A percentile compares a stretch with the other conserved stretches of the same genome.
Evolutionary conservation across 2,888 invertebrate species (phyloP).

Genomic region (Lithophane semibrunnea): DNA sequence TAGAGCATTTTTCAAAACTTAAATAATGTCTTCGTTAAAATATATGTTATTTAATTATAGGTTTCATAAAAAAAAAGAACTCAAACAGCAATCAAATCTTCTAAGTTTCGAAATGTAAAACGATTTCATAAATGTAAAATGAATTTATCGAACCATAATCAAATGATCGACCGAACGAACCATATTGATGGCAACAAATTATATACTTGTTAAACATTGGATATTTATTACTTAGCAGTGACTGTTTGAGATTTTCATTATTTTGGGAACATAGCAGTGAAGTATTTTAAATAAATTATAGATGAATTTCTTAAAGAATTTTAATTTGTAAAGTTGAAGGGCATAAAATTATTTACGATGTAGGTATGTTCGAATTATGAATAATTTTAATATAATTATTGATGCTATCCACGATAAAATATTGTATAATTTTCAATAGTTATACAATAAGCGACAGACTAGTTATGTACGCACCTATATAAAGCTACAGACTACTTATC

Average conservation of each 20-base stretch:
- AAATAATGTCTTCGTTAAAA: not conserved
- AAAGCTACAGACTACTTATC: not conserved
- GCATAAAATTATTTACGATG: not conserved
- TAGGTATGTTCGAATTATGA: not conserved
- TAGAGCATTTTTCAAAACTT: not conserved
- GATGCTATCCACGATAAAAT: not conserved
- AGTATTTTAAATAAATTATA: constrained; percentile 2
- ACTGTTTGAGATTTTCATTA: not conserved
- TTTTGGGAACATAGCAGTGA: not conserved
- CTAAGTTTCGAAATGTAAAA: not conserved
- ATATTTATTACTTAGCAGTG: not conserved
- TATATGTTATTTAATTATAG: not conserved
- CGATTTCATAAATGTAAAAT: constrained; percentile 14
- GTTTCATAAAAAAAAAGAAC: not conserved
- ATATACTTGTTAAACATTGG: not conserved
- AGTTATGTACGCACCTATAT: not conserved
- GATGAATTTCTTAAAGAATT: constrained; percentile 3
- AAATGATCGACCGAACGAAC: too few species aligned
- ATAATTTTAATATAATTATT: not conserved
- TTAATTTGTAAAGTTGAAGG: constrained; percentile 9
- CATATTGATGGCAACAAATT: constrained; percentile 23
- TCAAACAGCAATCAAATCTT: not conserved
- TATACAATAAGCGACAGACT: not conserved
- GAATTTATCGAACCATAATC: constrained; percentile 8
- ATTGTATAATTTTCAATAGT: not conserved